A percentile compares a stretch with the other conserved stretches of the same genome.
phyloP scores from a whole-genome alignment of 2,797 vertebrate genomes.

The Todus mexicanus region DNA sequence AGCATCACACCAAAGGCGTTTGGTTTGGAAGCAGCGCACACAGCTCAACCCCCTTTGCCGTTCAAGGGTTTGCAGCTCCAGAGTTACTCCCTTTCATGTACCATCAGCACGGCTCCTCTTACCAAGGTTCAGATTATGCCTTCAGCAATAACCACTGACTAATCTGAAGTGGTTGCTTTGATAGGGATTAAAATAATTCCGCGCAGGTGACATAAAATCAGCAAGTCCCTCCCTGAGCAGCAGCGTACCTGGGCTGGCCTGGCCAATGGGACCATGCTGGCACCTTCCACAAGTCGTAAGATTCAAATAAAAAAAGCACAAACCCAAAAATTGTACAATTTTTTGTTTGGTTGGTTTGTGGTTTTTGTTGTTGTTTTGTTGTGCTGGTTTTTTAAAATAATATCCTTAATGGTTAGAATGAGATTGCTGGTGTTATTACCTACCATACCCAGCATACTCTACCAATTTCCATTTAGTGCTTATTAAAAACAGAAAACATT shows the following conservation, averaged over 20 bases:
- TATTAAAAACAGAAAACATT: not conserved
- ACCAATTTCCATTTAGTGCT: not conserved
- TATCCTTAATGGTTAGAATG: not conserved
- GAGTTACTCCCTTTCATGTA: not conserved
- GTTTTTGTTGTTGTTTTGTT: not conserved
- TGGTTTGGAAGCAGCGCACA: not conserved
- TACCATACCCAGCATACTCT: not conserved
- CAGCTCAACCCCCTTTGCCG: not conserved
- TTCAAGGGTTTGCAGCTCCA: not conserved
- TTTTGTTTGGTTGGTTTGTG: not conserved
- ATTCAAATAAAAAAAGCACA: not conserved
- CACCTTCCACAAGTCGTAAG: accelerated
- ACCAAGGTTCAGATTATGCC: not conserved
- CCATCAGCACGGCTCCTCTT: not conserved
- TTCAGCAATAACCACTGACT: not conserved
- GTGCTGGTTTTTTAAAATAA: no score
- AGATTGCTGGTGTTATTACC: not conserved
- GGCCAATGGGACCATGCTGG: accelerated
- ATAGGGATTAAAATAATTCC: not conserved
- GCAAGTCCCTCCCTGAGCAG: not conserved
- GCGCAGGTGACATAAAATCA: not conserved
- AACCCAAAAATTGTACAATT: accelerated
- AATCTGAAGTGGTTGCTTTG: not conserved
- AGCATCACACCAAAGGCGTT: not conserved
- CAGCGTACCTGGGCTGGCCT: accelerated